phyloP scores from a whole-genome alignment of 2,797 vertebrate species.

The Galagoides demidoff region DNA sequence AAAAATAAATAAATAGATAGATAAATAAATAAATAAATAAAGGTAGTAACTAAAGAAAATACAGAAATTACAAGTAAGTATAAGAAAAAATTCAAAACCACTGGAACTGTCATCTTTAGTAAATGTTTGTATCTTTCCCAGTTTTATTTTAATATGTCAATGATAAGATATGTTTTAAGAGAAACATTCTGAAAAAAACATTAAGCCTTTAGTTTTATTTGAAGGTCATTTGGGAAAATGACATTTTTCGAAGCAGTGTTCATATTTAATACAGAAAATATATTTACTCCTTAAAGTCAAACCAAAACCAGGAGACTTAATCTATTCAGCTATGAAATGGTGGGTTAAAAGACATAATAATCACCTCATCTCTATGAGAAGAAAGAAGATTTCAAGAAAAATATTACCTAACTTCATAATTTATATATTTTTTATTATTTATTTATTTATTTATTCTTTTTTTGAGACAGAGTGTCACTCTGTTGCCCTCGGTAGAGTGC shows the following conservation, averaged over 20 bases:
- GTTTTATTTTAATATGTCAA: background rate
- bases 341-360: background rate
- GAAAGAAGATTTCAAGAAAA: background rate
- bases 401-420: background rate
- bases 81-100: background rate
- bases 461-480: too few species aligned
- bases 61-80: background rate
- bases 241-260: background rate
- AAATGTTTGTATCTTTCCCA: background rate
- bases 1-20: too few species aligned
- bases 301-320: background rate
- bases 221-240: background rate
- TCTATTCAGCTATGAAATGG: background rate
- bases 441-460: too few species aligned
- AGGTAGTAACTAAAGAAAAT: background rate
- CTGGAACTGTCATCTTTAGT: background rate
- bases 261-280: background rate
- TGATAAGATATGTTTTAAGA: background rate
- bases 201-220: background rate
- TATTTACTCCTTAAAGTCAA: background rate
- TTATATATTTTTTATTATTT: too few species aligned
- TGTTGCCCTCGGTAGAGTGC: too few species aligned
- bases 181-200: slow-evolving; percentile 16
- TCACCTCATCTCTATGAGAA: background rate
- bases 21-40: background rate